Conservation (phyloP, 2,113 vertebrate genomes). For the Vulpes vulpes region DNA sequence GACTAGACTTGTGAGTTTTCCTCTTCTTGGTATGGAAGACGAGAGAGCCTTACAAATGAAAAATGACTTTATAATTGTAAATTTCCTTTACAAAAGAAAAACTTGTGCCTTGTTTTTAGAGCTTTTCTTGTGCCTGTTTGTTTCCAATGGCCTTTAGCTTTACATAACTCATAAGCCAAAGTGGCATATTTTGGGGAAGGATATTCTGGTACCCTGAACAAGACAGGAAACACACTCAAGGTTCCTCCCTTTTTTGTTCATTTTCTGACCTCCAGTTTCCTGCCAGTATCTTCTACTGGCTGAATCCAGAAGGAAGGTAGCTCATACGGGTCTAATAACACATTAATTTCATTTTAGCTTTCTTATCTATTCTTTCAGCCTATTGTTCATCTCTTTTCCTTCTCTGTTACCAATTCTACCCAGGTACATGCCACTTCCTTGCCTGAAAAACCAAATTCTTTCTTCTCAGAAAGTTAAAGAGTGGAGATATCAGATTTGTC, state of each 20-base stretch:
- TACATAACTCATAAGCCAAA: not conserved
- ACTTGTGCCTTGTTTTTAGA: not conserved
- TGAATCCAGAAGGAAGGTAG: not conserved
- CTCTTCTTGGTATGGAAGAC: not conserved
- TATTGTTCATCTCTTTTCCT: not conserved
- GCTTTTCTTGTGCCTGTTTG: not conserved
- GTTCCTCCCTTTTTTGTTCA: not conserved
- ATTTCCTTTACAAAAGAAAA: slow-evolving; percentile 13
- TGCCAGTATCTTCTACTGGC: too few relatives aligned
- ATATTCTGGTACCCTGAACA: not conserved
- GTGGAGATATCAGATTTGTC: not conserved
- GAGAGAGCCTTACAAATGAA: not conserved
- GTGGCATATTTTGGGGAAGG: not conserved
- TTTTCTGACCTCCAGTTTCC: not conserved
- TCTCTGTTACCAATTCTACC: not conserved
- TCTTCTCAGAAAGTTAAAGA: not conserved
- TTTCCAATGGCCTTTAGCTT: not conserved
- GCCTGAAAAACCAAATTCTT: not conserved
- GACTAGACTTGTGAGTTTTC: not conserved
- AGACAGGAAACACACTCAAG: too few relatives aligned
- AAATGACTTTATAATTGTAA: not conserved
- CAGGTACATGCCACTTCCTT: not conserved
- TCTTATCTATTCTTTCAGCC: not conserved
- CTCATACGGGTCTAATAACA: not conserved
- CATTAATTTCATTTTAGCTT: not conserved